Base-by-base conservation (phyloP, 1,140 invertebrate genomes). In the Oncopeltus fasciatus region DNA sequence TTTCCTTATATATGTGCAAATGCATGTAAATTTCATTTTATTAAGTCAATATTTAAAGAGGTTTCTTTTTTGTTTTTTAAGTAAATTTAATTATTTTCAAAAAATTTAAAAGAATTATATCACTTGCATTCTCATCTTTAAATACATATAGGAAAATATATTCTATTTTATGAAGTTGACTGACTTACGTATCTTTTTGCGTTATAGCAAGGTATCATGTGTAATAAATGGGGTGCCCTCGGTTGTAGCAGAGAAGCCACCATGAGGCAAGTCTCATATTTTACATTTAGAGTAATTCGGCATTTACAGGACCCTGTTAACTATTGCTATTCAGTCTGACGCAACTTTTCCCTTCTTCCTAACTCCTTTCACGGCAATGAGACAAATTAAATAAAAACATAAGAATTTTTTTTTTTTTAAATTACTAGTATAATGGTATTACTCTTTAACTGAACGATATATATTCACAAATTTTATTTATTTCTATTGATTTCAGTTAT, bases 181-280 rank as follows among this genome's bases (percentile, higher is more conserved):
- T 64, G 63, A 64, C 59, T 38, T 57, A 53, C 20, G 59, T 60
- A 44, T 64, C 18, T 64, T 64, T 64, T 64, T 64, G 59, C 59
- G 75, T 77, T 75, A 70, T 76, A 78, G 76, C 74, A 73, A 73
- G 72, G 71, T 74, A 68, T 69, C 69, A 66, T 66, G 67, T 63
- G 67, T 67, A 63, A 60, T 59, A 63, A 59, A 51, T 63, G 63
- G 63, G 63, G 63, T 61, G 31, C 43, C 20, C 64, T 56, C 60
- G 29, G 43, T 58, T 58, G 43, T 65, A 61, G 46, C 21, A 27
- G 56, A 44, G 60, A 61, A 57, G 49, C 43, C 59, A 60, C 33
- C 59, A 57, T 61, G 51, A 64, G 63, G 63, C 63, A 64, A 64
- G 63, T 64, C 63, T 47, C 57, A 60, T 51, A 60, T 26, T 51